Conservation (phyloP, 2,888 invertebrate genomes). For the Neocrepidodera transversa region DNA sequence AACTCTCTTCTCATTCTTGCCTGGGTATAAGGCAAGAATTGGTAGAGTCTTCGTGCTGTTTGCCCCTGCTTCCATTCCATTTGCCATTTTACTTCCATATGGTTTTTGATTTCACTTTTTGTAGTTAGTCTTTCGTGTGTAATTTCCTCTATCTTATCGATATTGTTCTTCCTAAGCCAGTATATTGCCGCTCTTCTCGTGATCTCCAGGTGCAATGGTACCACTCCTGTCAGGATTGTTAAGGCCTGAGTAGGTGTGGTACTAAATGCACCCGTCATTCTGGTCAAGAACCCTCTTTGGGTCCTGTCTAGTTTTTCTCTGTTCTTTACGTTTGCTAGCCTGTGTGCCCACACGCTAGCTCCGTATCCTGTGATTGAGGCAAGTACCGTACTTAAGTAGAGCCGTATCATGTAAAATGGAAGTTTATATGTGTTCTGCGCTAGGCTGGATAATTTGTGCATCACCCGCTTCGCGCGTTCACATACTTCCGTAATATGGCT, state of each 20-base stretch:
- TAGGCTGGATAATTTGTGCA: slow-evolving; percentile 7
- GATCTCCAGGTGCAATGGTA: slow-evolving; percentile 9
- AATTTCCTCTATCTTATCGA: too few relatives aligned
- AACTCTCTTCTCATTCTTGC: not conserved
- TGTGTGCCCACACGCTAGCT: slow-evolving; percentile 4
- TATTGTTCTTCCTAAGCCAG: too few relatives aligned
- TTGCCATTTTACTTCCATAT: too few relatives aligned
- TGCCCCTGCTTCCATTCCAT: too few relatives aligned
- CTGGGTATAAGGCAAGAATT: too few relatives aligned
- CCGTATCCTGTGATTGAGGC: slow-evolving; percentile 7
- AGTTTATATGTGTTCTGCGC: not conserved
- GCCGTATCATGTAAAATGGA: not conserved
- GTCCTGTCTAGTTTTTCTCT: not conserved
- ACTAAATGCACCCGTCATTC: slow-evolving; percentile 5
- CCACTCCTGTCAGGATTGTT: not conserved
- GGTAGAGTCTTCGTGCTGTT: too few relatives aligned
- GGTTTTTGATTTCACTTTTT: too few relatives aligned
- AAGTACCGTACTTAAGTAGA: not conserved
- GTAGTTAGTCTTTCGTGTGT: too few relatives aligned
- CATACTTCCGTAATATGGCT: not conserved
- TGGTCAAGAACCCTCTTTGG: slow-evolving; percentile 11
- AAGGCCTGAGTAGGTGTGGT: slow-evolving; percentile 3
- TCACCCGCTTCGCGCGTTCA: not conserved
- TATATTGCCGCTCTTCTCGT: not conserved
- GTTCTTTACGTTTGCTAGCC: not conserved